phyloP scores from a whole-genome alignment of 2,797 vertebrate species.

The Rallus crepitans region DNA sequence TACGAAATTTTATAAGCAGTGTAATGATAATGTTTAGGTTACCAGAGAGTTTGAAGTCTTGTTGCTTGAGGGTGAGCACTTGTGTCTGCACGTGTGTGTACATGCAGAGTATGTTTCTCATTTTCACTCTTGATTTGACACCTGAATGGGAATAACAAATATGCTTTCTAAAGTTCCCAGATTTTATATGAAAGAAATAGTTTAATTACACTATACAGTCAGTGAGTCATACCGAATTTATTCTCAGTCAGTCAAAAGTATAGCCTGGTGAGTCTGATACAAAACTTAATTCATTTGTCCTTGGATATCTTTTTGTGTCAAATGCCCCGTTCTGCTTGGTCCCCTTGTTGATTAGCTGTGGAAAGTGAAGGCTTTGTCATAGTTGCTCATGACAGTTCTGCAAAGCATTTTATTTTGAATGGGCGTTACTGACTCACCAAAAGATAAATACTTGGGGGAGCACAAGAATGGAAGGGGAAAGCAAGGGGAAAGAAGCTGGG shows the following conservation, averaged over 20 bases:
- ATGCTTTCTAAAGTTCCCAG: not conserved
- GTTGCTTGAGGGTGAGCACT: not conserved
- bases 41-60: not conserved
- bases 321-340: not conserved
- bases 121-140: not conserved
- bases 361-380: rapidly evolving
- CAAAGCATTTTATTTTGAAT: not conserved
- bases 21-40: not conserved
- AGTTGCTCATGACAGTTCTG: not conserved
- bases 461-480: not conserved
- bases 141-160: not conserved
- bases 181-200: not conserved
- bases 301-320: rapidly evolving
- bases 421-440: not conserved
- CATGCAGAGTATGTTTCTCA: not conserved
- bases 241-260: not conserved
- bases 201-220: not conserved
- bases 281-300: not conserved
- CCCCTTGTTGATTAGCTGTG: rapidly evolving
- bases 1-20: not conserved
- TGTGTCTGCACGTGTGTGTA: rapidly evolving
- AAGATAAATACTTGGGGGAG: not conserved
- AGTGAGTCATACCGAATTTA: rapidly evolving
- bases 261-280: not conserved
- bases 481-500: not conserved